Base-by-base conservation (phyloP, 1,140 invertebrate species). In the Solen grandis region DNA sequence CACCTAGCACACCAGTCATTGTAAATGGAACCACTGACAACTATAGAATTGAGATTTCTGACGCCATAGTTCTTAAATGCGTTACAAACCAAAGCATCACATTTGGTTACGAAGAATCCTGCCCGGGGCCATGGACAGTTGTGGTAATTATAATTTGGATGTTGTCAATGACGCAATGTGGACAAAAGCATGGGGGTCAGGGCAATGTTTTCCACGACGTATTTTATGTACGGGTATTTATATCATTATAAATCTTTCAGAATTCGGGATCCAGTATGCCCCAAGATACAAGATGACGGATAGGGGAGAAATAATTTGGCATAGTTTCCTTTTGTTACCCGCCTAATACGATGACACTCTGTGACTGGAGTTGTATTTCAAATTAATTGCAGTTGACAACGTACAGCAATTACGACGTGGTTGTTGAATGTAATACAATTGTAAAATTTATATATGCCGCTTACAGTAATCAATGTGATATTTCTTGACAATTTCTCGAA, bases 161-260 rank as follows among this genome's bases (percentile, higher is more conserved):
- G 25, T 5, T 33, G 8, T 13, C 19, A 13, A 52, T 75, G 72
- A 75, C 72, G 72, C 54, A 75, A 75, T 75, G 8, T 31, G n/a
- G 41, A 60, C 69, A 52, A 62, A 57, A 35, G 54, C 55, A 57
- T n/a, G 36, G 14, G 46, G 25, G 38, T 10, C 22, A 5, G 19
- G 52, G 10, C 52, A 22, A 72, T 72, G 69, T 72, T 72, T 70
- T 72, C 38, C 54, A 31, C 52, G 52, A 31, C 19, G 19, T 57
- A 36, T 72, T 72, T 31, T n/a, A 31, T 2, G 27, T 60, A 13
- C 33, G 46, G 25, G n/a, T 2, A 63, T 63, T 75, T 75, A 75
- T 31, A 46, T 46, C n/a, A 60, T 52, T 62, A 46, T 75, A 75
- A 75, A 75, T 60, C 72, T 63, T 75, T 75, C 72, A 75, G 27